Base-by-base conservation (phyloP, 2,113 vertebrate genomes). In the Loxodonta africana region DNA sequence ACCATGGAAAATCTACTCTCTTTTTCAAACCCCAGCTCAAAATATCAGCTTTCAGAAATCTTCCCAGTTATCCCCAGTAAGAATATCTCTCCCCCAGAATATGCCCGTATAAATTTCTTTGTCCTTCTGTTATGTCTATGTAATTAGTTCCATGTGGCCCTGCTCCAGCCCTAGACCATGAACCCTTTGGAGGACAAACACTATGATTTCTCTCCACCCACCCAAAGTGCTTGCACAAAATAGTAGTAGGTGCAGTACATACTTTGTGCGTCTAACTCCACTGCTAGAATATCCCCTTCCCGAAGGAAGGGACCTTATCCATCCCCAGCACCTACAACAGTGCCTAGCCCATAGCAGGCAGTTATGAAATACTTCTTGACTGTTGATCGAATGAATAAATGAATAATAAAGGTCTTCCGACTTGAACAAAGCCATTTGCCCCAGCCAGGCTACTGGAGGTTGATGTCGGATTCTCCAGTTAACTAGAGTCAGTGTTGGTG, bases 371-470 rank as follows among this genome's bases (percentile, higher is more conserved):
- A 63, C 23, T 80, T 90, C 30, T 88, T 65, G 30, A 83, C 18
- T 73, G 91, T 63, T 86, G 37, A 88, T 62, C 26, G 67, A 83
- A 71, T 23, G 21, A 86, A 63, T 83, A 57, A 44, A 81, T 21
- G 30, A 89, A 11, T 76, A 87, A 63, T 20, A 23, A 2, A 89
- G 30, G 28, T 44, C 81, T 90, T 88, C 88, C 37, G 33, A 90
- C 48, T 76, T 77, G 84, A 94, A 62, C 65, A 84, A 86, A 94
- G 46, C 12, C 53, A 51, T 85, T 82, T 73, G 76, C 26, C 62
- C 57, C 26, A 78, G 63, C 23, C 62, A 73, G 76, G 84, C 9
- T 62, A 63, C 0, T 9, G 41, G 62, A 94, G 46, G 71, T 41
- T 82, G 93, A 65, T 12, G 15, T 8, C 26, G 41, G 51, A 62